phyloP scores from a whole-genome alignment of 2,113 vertebrate genomes.

The Coreoperca whiteheadi region DNA sequence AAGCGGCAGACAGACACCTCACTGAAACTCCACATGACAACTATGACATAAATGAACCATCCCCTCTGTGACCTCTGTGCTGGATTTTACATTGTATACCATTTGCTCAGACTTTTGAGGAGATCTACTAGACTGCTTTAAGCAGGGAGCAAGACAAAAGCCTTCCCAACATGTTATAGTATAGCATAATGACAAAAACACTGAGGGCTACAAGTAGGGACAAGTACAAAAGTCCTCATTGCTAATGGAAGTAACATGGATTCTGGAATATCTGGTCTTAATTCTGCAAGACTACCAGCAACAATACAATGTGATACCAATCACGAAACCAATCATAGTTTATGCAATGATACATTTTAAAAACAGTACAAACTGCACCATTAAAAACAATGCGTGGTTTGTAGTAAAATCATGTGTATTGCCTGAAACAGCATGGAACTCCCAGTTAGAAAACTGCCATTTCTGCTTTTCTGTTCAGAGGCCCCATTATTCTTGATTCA shows the following conservation, averaged over 20 bases:
- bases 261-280: background rate
- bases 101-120: background rate
- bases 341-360: background rate
- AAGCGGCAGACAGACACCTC: background rate
- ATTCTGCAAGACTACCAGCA: background rate
- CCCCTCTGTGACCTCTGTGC: background rate
- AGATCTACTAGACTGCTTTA: background rate
- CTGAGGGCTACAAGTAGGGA: background rate
- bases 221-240: background rate
- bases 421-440: background rate
- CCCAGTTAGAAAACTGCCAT: background rate
- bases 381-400: background rate
- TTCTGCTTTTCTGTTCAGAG: background rate
- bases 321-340: too few species aligned
- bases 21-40: background rate
- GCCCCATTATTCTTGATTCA: background rate
- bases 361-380: background rate
- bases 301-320: background rate
- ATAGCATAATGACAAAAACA: background rate
- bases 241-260: background rate
- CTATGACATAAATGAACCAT: background rate
- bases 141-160: background rate
- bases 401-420: background rate
- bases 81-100: background rate
- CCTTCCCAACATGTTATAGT: background rate